phyloP scores from a whole-genome alignment of 2,113 vertebrate genomes.

The Pygathrix nemaeus region DNA sequence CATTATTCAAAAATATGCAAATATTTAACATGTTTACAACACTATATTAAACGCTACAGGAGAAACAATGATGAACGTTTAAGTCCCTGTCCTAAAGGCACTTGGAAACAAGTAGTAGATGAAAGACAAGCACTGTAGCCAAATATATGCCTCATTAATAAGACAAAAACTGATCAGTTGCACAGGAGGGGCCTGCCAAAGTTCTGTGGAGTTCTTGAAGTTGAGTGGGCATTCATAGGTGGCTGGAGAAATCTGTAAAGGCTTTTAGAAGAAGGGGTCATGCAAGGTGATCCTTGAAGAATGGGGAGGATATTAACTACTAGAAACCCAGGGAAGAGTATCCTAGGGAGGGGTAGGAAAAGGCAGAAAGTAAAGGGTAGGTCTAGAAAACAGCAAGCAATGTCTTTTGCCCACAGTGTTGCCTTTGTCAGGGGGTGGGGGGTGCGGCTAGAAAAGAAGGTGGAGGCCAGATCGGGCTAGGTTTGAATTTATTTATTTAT shows the following conservation, averaged over 20 bases:
- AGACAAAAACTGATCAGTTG: background rate
- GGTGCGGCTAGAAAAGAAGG: background rate
- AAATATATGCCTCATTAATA: background rate
- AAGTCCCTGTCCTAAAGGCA: background rate
- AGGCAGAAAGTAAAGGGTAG: background rate
- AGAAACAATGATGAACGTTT: constrained; percentile 8
- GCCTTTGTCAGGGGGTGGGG: background rate
- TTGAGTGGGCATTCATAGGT: background rate
- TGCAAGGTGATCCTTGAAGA: background rate
- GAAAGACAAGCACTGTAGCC: background rate
- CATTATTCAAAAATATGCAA: background rate
- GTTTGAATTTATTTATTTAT: too few species aligned
- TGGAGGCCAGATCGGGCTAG: background rate
- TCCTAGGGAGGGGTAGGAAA: background rate
- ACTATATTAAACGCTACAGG: background rate
- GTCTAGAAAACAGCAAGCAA: background rate
- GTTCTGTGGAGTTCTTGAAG: background rate
- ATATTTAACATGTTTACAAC: background rate
- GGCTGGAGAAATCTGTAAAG: background rate
- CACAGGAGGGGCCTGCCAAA: too few species aligned
- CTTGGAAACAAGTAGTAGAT: background rate
- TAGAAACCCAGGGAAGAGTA: background rate
- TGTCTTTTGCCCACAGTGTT: background rate
- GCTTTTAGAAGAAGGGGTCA: background rate
- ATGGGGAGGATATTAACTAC: background rate